Evolutionary conservation across 1,140 invertebrate species (phyloP).

Genomic region (Drosophila carrolli): DNA sequence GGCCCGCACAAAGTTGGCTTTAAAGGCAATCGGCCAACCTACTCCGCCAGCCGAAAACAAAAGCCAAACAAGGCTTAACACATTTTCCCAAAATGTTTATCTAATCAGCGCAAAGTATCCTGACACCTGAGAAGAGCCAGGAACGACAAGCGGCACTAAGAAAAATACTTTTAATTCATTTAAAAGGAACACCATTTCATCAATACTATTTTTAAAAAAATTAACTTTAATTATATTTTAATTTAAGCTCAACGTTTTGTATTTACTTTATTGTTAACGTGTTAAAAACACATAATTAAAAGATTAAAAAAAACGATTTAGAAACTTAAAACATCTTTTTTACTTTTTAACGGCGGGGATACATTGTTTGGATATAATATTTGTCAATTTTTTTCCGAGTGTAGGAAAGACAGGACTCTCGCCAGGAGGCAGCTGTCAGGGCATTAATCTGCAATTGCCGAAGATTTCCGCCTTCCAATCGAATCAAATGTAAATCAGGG

Average conservation of each 20-base stretch:
- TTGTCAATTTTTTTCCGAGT: background rate
- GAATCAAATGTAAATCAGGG: conserved; percentile 80
- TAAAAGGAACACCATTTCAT: too few relatives aligned
- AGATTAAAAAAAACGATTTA: too few relatives aligned
- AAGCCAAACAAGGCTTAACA: conserved; percentile 82
- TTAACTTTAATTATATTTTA: too few relatives aligned
- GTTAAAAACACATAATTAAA: too few relatives aligned
- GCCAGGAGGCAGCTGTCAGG: conserved; percentile 71
- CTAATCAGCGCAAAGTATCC: conserved; percentile 81
- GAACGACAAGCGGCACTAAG: conserved; percentile 27
- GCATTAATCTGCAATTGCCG: conserved; percentile 83
- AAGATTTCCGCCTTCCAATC: conserved; percentile 75
- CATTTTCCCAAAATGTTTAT: conserved; percentile 81
- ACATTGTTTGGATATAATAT: too few relatives aligned
- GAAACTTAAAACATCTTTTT: too few relatives aligned
- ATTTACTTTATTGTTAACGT: too few relatives aligned
- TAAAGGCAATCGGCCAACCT: conserved; percentile 51
- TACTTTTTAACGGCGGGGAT: too few relatives aligned
- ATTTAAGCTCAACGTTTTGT: too few relatives aligned
- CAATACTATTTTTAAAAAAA: background rate
- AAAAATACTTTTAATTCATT: conserved; percentile 1
- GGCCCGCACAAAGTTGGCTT: conserved; percentile 68
- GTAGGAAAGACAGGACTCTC: conserved; percentile 13
- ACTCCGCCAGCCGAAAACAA: conserved; percentile 57
- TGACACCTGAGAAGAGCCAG: conserved; percentile 73